phyloP scores from a whole-genome alignment of 2,113 vertebrate genomes.

The Lepidothrix coronata region DNA sequence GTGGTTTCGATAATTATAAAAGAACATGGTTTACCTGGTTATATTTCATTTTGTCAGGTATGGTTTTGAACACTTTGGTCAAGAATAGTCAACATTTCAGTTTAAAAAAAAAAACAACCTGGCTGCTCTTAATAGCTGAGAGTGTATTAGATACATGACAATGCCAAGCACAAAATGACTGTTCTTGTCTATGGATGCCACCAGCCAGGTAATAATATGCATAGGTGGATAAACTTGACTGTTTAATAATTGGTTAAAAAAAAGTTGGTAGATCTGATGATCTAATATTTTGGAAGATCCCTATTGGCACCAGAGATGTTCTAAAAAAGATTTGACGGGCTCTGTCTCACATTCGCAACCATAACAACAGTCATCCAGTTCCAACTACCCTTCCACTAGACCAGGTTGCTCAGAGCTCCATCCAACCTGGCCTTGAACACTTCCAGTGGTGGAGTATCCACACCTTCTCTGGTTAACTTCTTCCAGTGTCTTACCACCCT shows the following conservation, averaged over 20 bases:
- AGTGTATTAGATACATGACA: background rate
- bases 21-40: background rate
- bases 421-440: background rate
- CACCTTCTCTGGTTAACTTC: background rate
- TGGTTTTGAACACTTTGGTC: background rate
- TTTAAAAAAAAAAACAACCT: background rate
- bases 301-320: background rate
- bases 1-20: background rate
- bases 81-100: background rate
- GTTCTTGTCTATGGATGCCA: background rate
- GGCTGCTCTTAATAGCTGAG: background rate
- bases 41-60: background rate
- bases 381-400: rapidly evolving
- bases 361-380: background rate
- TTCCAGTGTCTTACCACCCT: background rate
- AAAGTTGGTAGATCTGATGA: background rate
- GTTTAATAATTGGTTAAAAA: background rate
- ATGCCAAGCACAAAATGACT: background rate
- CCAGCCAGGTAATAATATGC: background rate
- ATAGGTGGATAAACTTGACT: background rate
- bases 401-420: background rate
- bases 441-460: background rate
- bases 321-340: background rate
- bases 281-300: background rate
- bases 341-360: background rate